phyloP scores from a whole-genome alignment of 2,113 vertebrate genomes.

The Albula goreensis region DNA sequence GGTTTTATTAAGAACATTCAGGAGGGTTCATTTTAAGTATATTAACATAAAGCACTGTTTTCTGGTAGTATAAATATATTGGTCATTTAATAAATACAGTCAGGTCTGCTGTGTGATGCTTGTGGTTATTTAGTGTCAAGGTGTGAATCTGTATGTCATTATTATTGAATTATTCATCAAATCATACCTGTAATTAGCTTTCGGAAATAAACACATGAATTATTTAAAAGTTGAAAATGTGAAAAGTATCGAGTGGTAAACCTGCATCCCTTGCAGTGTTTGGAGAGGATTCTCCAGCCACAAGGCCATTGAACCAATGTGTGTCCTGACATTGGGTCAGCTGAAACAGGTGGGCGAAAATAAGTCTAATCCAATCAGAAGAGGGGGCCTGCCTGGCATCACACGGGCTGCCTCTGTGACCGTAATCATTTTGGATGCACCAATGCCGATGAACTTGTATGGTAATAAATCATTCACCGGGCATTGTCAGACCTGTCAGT shows the following conservation, averaged over 20 bases:
- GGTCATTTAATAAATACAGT: not conserved
- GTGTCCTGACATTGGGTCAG: not conserved
- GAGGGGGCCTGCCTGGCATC: not conserved
- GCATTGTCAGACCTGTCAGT: conserved; percentile 58
- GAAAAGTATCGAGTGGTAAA: no score
- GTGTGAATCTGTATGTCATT: not conserved
- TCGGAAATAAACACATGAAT: not conserved
- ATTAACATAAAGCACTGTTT: no score
- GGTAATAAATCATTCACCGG: conserved; percentile 63
- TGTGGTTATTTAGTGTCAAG: not conserved
- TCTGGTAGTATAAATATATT: no score
- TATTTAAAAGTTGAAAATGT: not conserved
- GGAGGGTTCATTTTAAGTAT: no score
- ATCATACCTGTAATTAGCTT: not conserved
- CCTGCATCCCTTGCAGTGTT: not conserved
- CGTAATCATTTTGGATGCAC: conserved; percentile 58
- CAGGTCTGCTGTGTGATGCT: not conserved
- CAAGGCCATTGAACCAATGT: not conserved
- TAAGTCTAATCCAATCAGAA: not conserved
- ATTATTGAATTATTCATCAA: not conserved
- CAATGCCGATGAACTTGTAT: conserved; percentile 59
- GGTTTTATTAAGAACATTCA: no score
- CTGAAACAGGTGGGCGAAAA: conserved; percentile 1
- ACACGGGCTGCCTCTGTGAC: conserved; percentile 40
- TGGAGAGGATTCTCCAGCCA: not conserved